Base-by-base conservation (phyloP, 2,113 vertebrate species). In the Fregata magnificens region DNA sequence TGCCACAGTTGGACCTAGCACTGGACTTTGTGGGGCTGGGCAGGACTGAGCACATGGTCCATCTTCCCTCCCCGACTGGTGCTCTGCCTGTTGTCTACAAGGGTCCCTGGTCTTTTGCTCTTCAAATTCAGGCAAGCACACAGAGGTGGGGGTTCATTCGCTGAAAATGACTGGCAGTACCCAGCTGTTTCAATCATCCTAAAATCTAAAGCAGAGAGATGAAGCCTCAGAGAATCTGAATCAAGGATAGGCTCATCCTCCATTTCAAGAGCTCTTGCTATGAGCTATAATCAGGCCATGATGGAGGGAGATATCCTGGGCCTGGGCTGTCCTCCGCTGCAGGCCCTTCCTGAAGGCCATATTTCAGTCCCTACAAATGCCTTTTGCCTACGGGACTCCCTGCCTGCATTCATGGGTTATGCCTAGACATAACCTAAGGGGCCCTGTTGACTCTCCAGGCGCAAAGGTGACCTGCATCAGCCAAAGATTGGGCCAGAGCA, bases 121-220 rank as follows among this genome's bases (percentile, higher is more conserved):
- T 70, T 89, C 44, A 59, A 61, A 44, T 71, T 59, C 52, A 44
- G 26, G 12, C 5, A 34, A 19, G 13, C 13, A 0, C 38, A 10
- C 7, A 52, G 18, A 34, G 3, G 6, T 11, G 6, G 19, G 11
- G 0, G 1, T n/a, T 83, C 12, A 65, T 70, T 55, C 1, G 1
- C n/a, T 65, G 31, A 52, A 73, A 49, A 38, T 0, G 0, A 19
- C 17, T 45, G 78, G 7, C 6, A 45, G 7, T 34, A 26, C 15
- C 4, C 15, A 49, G 18, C 5, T 45, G 24, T 32, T 66, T 82
- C 38, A 76, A 32, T 62, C 5, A 42, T 34, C 16, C 6, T 55
- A 58, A 89, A 58, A 69, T n/a, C 14, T n/a, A 72, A 72, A 61
- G 9, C 24, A 76, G 42, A 83, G 24, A 44, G 10, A 42, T 4